Percentiles rank a stretch among this genome's conserved stretches.
These are phyloP conservation scores for Synergus japonicus DNA, from an alignment of 2,888 invertebrate genomes.

Conservation along the genomic window DNA sequence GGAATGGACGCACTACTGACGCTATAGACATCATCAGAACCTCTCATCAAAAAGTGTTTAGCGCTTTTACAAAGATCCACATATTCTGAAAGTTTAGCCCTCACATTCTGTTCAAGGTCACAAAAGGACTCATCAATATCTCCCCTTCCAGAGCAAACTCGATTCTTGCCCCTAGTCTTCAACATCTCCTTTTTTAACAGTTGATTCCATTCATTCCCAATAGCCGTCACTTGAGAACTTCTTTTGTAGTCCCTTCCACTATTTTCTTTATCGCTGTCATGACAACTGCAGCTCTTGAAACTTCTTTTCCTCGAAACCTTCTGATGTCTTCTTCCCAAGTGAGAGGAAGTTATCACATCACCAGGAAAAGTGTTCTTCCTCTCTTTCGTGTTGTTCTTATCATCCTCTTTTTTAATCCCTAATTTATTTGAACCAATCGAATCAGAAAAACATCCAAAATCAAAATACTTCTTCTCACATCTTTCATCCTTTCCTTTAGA, in stretches of 20 bases:
- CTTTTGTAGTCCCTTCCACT: background rate
- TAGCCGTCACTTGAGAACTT: background rate
- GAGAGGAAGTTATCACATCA: slow-evolving; percentile 22
- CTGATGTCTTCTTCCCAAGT: background rate
- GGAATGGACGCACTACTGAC: slow-evolving; percentile 51
- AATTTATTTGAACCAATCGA: too few relatives aligned
- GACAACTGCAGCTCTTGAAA: background rate
- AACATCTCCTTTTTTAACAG: background rate
- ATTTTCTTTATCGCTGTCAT: slow-evolving; percentile 34
- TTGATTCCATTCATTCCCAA: background rate
- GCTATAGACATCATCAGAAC: slow-evolving; percentile 53
- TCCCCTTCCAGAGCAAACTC: background rate
- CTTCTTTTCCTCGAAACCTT: background rate
- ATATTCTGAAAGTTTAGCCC: slow-evolving; percentile 62
- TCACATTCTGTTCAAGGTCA: slow-evolving; percentile 57
- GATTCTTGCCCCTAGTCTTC: background rate
- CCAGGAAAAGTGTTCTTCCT: background rate
- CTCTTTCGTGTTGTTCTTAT: background rate
- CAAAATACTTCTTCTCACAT: background rate
- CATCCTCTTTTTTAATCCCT: background rate
- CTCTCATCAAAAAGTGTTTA: slow-evolving; percentile 58
- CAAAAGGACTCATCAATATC: slow-evolving; percentile 28
- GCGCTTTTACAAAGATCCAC: slow-evolving; percentile 62
- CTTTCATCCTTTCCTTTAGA: background rate
- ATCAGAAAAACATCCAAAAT: background rate